These are phyloP conservation scores for Anser brachyrhynchus DNA, from an alignment of 2,113 vertebrate genomes.

Conservation along the genomic window DNA sequence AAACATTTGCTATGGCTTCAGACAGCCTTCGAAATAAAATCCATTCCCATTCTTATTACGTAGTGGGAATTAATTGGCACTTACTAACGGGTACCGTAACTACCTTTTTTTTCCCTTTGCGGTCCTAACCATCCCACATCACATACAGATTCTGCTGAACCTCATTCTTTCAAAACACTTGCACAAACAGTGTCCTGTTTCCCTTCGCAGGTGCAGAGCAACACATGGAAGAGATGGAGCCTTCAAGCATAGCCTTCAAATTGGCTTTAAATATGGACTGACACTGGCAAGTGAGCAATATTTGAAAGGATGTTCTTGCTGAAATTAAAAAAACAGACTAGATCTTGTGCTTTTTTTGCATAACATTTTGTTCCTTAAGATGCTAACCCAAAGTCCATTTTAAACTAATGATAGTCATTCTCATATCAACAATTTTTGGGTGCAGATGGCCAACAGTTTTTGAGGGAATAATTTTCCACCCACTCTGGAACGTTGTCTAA, in stretches of 20 bases:
- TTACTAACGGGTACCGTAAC: not conserved
- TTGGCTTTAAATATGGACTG: not conserved
- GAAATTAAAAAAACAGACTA: not conserved
- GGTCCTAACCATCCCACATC: not conserved
- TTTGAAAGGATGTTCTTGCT: not conserved
- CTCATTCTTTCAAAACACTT: not conserved
- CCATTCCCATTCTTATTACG: not conserved
- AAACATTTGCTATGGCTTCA: not conserved
- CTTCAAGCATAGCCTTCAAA: not conserved
- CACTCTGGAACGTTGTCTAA: not conserved
- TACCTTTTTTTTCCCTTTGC: fast-evolving
- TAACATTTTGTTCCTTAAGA: not conserved
- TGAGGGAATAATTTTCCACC: conserved; percentile 2
- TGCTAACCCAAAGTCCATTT: not conserved
- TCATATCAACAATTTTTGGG: not conserved
- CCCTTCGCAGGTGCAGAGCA: not conserved
- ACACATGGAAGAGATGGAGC: not conserved
- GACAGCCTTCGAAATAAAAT: conserved; percentile 44
- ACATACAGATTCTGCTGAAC: conserved; percentile 2
- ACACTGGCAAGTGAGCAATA: not conserved
- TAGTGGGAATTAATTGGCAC: conserved; percentile 41
- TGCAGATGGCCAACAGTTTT: not conserved
- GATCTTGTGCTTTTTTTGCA: not conserved
- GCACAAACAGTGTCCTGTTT: not conserved
- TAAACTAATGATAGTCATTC: not conserved